Percentiles rank a stretch among this genome's conserved stretches.
Conservation (phyloP, 2,113 vertebrate genomes). For the Hirundichthys speculiger region DNA sequence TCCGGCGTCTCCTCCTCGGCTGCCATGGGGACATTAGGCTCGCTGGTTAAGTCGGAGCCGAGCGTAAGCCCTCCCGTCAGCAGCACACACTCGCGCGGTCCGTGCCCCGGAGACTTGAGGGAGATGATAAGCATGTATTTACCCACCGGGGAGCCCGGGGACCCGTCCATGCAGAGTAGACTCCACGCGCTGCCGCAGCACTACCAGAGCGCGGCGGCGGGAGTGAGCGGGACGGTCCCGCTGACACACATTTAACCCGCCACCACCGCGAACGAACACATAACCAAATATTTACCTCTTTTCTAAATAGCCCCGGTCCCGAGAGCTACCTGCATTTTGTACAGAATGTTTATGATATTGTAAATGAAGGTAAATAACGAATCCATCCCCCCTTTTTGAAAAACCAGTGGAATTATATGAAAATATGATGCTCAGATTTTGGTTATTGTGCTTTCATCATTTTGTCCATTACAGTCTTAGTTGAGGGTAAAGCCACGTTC, state of each 20-base stretch:
- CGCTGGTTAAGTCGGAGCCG: constrained; percentile 95
- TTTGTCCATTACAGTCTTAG: constrained; percentile 78
- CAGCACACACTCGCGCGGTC: constrained; percentile 91
- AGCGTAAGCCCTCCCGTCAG: constrained; percentile 94
- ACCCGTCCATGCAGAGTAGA: constrained; percentile 92
- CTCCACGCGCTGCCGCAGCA: constrained; percentile 95
- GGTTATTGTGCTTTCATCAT: constrained; percentile 82
- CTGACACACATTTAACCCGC: constrained; percentile 92
- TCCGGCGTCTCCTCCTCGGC: constrained; percentile 90
- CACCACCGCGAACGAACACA: constrained; percentile 79
- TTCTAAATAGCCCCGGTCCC: constrained; percentile 78
- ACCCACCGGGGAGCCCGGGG: constrained; percentile 91
- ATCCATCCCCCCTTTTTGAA: constrained; percentile 71
- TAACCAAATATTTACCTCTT: constrained; percentile 88
- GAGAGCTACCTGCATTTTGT: constrained; percentile 85
- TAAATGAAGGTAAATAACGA: constrained; percentile 84
- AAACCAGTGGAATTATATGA: constrained; percentile 75
- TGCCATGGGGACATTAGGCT: constrained; percentile 91
- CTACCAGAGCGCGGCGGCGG: constrained; percentile 93
- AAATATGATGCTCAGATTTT: constrained; percentile 76
- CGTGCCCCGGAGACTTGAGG: constrained; percentile 96
- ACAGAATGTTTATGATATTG: constrained; percentile 90
- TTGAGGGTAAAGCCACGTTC: constrained; percentile 82
- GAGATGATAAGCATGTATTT: constrained; percentile 99
- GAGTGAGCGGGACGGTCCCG: constrained; percentile 96